Evolutionary conservation across 2,113 vertebrate species (phyloP).

Genomic region (Ariopsis seemanni): DNA sequence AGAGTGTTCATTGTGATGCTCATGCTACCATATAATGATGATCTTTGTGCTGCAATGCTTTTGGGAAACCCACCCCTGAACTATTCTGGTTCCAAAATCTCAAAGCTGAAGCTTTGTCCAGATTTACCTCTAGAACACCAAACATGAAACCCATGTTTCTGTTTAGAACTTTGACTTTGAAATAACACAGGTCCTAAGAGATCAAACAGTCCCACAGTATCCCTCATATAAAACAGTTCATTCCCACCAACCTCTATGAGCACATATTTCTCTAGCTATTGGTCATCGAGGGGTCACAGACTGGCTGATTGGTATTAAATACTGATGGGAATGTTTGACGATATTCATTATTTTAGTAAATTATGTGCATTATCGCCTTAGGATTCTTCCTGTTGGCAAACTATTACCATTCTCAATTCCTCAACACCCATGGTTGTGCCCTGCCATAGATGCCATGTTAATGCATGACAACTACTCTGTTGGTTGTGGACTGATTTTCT

Average conservation of each 20-base stretch:
- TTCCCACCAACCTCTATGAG: not conserved
- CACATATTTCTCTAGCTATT: not conserved
- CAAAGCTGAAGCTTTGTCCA: not conserved
- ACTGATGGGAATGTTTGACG: not conserved
- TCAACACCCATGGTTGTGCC: not conserved
- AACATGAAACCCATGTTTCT: not conserved
- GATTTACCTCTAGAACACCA: not conserved
- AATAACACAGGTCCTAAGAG: not conserved
- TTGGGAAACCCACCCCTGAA: not conserved
- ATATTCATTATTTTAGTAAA: not conserved
- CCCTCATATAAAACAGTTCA: not conserved
- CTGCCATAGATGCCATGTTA: not conserved
- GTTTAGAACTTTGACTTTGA: not conserved
- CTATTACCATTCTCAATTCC: not conserved
- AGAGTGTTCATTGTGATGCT: too few relatives aligned
- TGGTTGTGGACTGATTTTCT: not conserved
- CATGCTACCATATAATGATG: too few relatives aligned
- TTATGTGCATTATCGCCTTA: not conserved
- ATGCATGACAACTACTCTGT: not conserved
- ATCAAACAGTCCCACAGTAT: not conserved
- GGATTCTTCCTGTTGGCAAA: not conserved
- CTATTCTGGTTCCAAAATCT: not conserved
- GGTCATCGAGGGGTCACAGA: not conserved
- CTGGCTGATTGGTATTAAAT: not conserved
- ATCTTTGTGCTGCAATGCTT: too few relatives aligned